Evolutionary conservation across 2,797 vertebrate genomes (phyloP), one percentile per base, ranked within the genome.

Genomic region (Phoxinus dragarum): DNA sequence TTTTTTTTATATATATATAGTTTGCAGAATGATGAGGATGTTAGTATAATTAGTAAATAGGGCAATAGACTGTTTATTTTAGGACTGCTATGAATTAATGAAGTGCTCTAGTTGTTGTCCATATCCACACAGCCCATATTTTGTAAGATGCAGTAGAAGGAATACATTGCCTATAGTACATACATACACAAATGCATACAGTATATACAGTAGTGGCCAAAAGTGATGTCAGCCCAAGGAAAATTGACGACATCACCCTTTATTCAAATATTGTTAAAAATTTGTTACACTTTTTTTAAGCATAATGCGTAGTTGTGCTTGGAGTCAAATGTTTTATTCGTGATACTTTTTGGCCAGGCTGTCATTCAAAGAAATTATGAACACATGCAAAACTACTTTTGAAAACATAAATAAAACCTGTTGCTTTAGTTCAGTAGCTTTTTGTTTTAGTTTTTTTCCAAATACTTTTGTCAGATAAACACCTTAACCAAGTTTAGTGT

Each of bases 61-160:
- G 14, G 66, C 16, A 52, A 59, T 2, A 12, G 8, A 21, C 23
- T 40, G 10, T 59, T 44, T 81, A 59, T 59, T 72, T 61, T 72
- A 56, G 38, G 52, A 19, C 49, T 42, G 49, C 36, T 71, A 10
- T 72, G n/a, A 82, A 82, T 72, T 11, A 72, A 59, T 79, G 6
- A 66, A 9, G 38, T 71, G 68, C 49, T 59, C 14, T 40, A 69
- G 64, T 68, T 49, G 69, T 72, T n/a, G 38, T 73, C 42, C 6
- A 73, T 47, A 73, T 68, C 7, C 34, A 17, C 3, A 47, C 42
- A 47, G 69, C 6, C 12, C 42, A 47, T 27, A 73, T 72, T 72
- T 47, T 27, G 12, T 1, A 72, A 42, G 69, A 44, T n/a, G 23
- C 21, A 56, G 54, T 23, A 12, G 2, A 72, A 47, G 69, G 23